Conservation (phyloP, 37 sponge, comb jelly and placozoan genomes). For the Agelas oroides region DNA sequence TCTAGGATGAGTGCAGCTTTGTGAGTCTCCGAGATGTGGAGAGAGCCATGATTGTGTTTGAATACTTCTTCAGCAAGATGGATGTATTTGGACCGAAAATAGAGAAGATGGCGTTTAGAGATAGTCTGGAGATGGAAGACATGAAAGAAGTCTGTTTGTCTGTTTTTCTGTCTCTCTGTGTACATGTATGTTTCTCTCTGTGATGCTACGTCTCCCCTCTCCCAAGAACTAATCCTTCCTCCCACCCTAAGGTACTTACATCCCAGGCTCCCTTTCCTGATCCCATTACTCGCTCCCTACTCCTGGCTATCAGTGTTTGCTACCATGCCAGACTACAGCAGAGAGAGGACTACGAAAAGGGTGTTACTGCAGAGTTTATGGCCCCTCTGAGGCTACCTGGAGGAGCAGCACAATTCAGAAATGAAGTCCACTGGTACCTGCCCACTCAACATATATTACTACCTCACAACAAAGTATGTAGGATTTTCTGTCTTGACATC, state of each 20-base stretch:
- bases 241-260: too few species aligned
- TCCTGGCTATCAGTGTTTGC: conserved; percentile 73
- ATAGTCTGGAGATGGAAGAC: background rate
- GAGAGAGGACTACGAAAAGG: conserved; percentile 66
- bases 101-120: conserved; percentile 13
- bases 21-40: conserved; percentile 91
- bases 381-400: conserved; percentile 50
- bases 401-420: conserved; percentile 51
- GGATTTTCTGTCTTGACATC: too few species aligned
- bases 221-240: conserved; percentile 1
- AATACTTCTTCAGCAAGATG: conserved; percentile 56
- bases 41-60: conserved; percentile 85
- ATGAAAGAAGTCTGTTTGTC: too few species aligned
- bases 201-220: too few species aligned
- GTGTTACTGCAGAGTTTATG: conserved; percentile 29
- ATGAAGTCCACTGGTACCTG: conserved; percentile 66
- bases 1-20: conserved; percentile 91
- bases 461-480: too few species aligned
- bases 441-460: too few species aligned
- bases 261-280: too few species aligned
- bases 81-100: conserved; percentile 9
- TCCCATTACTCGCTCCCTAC: conserved; percentile 37
- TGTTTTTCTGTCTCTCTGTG: too few species aligned
- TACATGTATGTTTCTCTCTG: too few species aligned
- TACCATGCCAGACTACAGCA: conserved; percentile 84